These are phyloP conservation scores for Criorhina ranunculi DNA, from an alignment of 2,888 invertebrate genomes.

Conservation along the genomic window DNA sequence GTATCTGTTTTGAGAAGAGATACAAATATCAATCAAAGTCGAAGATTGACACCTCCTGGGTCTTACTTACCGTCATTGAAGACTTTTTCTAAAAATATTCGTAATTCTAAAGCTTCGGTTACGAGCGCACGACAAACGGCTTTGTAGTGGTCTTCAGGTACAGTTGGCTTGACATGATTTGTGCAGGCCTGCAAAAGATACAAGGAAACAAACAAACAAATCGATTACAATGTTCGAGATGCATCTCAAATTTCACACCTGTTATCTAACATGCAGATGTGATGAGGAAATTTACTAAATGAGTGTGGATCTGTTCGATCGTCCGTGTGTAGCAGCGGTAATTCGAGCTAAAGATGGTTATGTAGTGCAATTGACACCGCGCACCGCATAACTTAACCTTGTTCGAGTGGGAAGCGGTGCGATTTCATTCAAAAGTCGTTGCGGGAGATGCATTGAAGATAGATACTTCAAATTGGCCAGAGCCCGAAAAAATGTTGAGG, in stretches of 20 bases:
- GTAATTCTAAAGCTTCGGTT: constrained; percentile 95
- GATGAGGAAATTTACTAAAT: constrained; percentile 53
- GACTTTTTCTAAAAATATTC: constrained; percentile 95
- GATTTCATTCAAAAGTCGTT: constrained; percentile 28
- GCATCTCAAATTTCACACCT: constrained; percentile 72
- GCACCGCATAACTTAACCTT: constrained; percentile 70
- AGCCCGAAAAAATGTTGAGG: constrained; percentile 47
- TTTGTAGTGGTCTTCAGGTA: constrained; percentile 88
- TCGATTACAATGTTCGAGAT: constrained; percentile 41
- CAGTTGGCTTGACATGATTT: constrained; percentile 85
- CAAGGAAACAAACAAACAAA: constrained; percentile 38
- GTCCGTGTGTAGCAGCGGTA: constrained; percentile 30
- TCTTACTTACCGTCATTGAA: constrained; percentile 85
- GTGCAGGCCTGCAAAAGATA: constrained; percentile 85
- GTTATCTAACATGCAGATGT: constrained; percentile 59
- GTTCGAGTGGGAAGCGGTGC: constrained; percentile 60
- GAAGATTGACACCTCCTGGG: constrained; percentile 38
- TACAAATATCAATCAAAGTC: constrained; percentile 50
- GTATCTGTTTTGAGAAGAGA: constrained; percentile 85
- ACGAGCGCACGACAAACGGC: constrained; percentile 97
- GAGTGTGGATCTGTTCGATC: constrained; percentile 28
- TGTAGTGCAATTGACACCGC: constrained; percentile 70
- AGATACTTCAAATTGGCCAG: constrained; percentile 46
- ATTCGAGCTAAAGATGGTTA: constrained; percentile 61
- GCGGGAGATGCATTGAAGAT: constrained; percentile 1